Evolutionary conservation across 2,113 vertebrate genomes (phyloP).

Genomic region (Hippoglossus stenolepis): DNA sequence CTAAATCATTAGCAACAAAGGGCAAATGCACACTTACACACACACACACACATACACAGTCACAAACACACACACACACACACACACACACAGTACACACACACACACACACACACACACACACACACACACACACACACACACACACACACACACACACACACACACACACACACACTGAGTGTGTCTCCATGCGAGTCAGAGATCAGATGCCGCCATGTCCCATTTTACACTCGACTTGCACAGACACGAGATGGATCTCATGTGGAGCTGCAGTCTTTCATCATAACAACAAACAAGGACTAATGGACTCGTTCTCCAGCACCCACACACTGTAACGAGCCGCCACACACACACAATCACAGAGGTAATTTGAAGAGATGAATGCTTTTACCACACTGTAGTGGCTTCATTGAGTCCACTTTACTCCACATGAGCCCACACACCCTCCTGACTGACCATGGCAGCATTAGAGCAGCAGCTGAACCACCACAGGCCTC

Average conservation of each 20-base stretch:
- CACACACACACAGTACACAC: not conserved
- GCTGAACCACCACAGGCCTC: slow-evolving; percentile 4
- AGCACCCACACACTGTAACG: not conserved
- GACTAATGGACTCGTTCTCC: slow-evolving; percentile 59
- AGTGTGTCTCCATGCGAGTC: slow-evolving; percentile 11
- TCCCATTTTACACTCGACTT: slow-evolving; percentile 62
- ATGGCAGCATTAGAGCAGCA: not conserved
- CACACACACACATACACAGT: not conserved
- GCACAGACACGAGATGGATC: slow-evolving; percentile 39
- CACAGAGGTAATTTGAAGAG: slow-evolving; percentile 45
- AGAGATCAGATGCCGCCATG: slow-evolving; percentile 35
- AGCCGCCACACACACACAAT: slow-evolving; percentile 7
- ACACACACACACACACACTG: not conserved
- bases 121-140: not conserved
- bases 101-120: not conserved
- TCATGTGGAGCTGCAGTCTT: slow-evolving; percentile 32
- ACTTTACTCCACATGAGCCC: slow-evolving; percentile 36
- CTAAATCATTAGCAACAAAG: slow-evolving; percentile 26
- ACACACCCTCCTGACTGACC: slow-evolving; percentile 26
- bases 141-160: not conserved
- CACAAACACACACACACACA: not conserved
- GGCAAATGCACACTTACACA: not conserved
- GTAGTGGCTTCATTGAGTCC: slow-evolving; percentile 46
- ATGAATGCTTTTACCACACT: slow-evolving; percentile 63
- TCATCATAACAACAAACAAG: slow-evolving; percentile 54